phyloP scores from a whole-genome alignment of 37 sponge, comb jelly and placozoan species.

The Oscarella lobularis region DNA sequence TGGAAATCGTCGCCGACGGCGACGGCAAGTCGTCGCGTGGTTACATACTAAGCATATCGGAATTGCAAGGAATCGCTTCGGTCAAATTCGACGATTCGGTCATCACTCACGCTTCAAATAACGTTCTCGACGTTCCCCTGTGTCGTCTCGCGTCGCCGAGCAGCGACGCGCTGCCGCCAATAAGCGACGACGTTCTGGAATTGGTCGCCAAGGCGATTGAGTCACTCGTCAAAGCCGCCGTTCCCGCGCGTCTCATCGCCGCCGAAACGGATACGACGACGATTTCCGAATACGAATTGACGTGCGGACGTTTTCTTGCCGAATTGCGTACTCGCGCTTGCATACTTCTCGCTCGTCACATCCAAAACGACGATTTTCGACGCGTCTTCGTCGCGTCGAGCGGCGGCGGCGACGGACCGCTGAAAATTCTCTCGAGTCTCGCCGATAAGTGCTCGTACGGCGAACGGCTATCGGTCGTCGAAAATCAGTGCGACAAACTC shows the following conservation, averaged over 20 bases:
- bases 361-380: slow-evolving; percentile 8
- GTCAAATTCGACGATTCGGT: slow-evolving; percentile 43
- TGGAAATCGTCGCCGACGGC: slow-evolving; percentile 45
- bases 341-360: slow-evolving; percentile 15
- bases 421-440: not conserved
- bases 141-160: slow-evolving; percentile 40
- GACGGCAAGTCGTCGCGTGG: slow-evolving; percentile 28
- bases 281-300: not conserved
- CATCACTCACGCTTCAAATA: slow-evolving; percentile 29
- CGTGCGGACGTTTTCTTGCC: not conserved
- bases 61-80: slow-evolving; percentile 51
- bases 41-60: slow-evolving; percentile 44
- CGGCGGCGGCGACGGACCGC: not conserved
- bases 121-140: slow-evolving; percentile 50
- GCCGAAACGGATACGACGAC: not conserved
- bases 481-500: slow-evolving; percentile 57
- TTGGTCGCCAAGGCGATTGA: not conserved
- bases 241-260: not conserved
- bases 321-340: slow-evolving; percentile 12
- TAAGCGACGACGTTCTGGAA: not conserved
- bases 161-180: slow-evolving; percentile 34
- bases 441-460: slow-evolving; percentile 7
- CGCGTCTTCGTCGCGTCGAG: not conserved
- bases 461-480: slow-evolving; percentile 55
- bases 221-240: not conserved